phyloP scores from a whole-genome alignment of 1,140 invertebrate species.

The Lamellibrachia luymesi region DNA sequence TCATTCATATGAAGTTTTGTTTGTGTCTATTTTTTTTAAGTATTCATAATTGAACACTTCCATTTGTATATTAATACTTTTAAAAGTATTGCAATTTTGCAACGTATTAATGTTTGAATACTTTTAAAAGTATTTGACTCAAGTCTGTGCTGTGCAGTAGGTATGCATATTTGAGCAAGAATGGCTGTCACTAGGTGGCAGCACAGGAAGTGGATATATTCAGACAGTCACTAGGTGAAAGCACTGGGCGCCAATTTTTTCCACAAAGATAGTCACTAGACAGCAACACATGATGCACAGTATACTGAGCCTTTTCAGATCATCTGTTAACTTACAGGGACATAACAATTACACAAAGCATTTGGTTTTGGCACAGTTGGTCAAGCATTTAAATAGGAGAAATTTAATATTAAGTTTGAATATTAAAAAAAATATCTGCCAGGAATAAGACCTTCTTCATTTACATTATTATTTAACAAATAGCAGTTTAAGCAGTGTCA shows the following conservation, averaged over 20 bases:
- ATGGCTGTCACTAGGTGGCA: too few relatives aligned
- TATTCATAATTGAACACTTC: too few relatives aligned
- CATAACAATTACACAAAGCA: neutral
- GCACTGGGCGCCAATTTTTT: neutral
- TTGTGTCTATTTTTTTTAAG: too few relatives aligned
- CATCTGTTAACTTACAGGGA: neutral
- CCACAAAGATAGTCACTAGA: neutral
- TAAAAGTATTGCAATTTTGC: too few relatives aligned
- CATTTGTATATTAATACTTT: too few relatives aligned
- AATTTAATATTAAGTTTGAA: neutral
- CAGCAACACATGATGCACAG: neutral
- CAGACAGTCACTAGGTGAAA: neutral
- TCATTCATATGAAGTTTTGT: too few relatives aligned
- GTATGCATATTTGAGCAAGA: too few relatives aligned
- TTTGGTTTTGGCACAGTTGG: neutral
- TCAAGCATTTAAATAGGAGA: neutral
- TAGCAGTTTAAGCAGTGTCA: neutral
- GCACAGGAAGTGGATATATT: too few relatives aligned
- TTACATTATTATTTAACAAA: neutral
- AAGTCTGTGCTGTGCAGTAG: too few relatives aligned
- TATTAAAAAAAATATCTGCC: neutral
- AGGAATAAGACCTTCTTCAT: neutral
- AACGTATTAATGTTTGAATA: too few relatives aligned
- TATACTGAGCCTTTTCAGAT: neutral
- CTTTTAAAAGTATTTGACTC: too few relatives aligned